Evolutionary conservation across 1,140 invertebrate genomes (phyloP).

Genomic region (Portunus trituberculatus): DNA sequence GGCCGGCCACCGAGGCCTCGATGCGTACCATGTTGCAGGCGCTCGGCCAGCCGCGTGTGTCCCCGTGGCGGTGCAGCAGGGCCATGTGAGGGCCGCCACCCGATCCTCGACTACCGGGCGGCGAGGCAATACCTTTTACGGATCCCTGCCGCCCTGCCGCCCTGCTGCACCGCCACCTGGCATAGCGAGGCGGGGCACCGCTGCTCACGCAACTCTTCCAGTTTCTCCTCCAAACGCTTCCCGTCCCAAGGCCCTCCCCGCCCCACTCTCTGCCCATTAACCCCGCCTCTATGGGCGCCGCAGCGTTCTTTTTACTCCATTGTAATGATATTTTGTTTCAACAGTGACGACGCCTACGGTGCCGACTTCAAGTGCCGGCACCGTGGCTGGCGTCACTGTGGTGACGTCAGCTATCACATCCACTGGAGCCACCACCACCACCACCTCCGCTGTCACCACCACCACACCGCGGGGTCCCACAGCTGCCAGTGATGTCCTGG

Average conservation of each 20-base stretch:
- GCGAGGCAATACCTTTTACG: not conserved
- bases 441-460: not conserved
- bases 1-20: not conserved
- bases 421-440: constrained; percentile 41
- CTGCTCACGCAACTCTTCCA: not conserved
- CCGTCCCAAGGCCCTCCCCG: not conserved
- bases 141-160: not conserved
- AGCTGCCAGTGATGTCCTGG: constrained; percentile 3
- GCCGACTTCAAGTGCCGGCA: not conserved
- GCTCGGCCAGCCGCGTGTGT: not conserved
- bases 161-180: not conserved
- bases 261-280: not conserved
- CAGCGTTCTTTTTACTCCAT: not conserved
- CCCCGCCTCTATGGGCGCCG: not conserved
- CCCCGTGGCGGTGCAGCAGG: not conserved
- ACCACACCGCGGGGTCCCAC: not conserved
- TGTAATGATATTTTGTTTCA: not conserved
- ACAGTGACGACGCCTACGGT: not conserved
- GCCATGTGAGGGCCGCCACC: not conserved
- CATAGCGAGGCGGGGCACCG: not conserved
- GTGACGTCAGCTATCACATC: constrained; percentile 37
- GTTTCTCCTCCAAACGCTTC: not conserved
- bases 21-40: not conserved
- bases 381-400: constrained; percentile 34
- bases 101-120: not conserved